These are phyloP conservation scores for Caenorhabditis auriculariae DNA, from an alignment of 2,888 invertebrate genomes.

Conservation along the genomic window DNA sequence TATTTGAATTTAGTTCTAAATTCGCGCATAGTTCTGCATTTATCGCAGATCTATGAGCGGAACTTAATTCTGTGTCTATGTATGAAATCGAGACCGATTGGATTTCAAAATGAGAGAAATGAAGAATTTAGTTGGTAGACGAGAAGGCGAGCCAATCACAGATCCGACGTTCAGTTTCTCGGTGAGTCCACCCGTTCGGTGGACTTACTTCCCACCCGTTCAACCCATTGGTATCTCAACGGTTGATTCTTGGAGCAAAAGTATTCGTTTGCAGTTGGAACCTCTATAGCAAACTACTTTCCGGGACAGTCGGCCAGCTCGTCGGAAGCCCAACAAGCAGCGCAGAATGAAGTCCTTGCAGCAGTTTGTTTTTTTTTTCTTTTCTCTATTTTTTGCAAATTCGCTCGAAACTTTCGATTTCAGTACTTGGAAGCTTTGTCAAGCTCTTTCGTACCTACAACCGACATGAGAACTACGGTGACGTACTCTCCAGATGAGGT, in stretches of 20 bases:
- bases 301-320: slow-evolving; percentile 16
- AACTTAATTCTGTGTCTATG: too few relatives aligned
- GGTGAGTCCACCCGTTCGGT: slow-evolving; percentile 10
- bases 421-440: slow-evolving; percentile 15
- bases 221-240: slow-evolving; percentile 3
- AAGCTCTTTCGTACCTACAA: slow-evolving; percentile 2
- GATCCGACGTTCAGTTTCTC: slow-evolving; percentile 17
- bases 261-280: background rate
- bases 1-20: too few relatives aligned
- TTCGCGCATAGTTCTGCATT: too few relatives aligned
- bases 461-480: slow-evolving; percentile 3
- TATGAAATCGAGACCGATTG: too few relatives aligned
- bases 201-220: slow-evolving; percentile 16
- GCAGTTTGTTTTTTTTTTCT: slow-evolving; percentile 4
- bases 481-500: slow-evolving; percentile 18
- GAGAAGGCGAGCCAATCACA: slow-evolving; percentile 13
- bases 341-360: slow-evolving; percentile 17
- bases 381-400: too few relatives aligned
- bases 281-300: slow-evolving; percentile 8
- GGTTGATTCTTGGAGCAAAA: background rate
- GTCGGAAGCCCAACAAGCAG: slow-evolving; percentile 10
- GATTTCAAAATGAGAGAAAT: too few relatives aligned
- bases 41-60: too few relatives aligned
- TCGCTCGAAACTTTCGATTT: too few relatives aligned
- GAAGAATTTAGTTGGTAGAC: too few relatives aligned